A percentile compares a stretch with the other conserved stretches of the same genome.
These are phyloP conservation scores for Rutpela maculata DNA, from an alignment of 2,888 invertebrate species.

Conservation along the genomic window DNA sequence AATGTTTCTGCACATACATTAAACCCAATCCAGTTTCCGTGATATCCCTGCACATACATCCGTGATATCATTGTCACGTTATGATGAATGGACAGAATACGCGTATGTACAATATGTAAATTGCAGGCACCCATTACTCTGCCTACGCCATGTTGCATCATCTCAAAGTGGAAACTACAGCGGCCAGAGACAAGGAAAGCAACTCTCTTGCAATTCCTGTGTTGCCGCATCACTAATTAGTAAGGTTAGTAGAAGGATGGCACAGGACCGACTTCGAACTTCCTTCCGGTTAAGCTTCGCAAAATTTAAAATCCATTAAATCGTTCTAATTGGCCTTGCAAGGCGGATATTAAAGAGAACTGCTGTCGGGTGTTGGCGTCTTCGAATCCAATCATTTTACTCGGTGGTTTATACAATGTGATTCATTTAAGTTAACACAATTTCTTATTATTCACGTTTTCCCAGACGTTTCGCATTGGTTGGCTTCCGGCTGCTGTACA, in stretches of 20 bases:
- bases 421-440: too few species aligned
- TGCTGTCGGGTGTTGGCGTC: too few species aligned
- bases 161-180: slow-evolving; percentile 9
- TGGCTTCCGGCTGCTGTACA: too few species aligned
- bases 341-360: not conserved
- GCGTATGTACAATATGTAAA: slow-evolving; percentile 34
- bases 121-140: slow-evolving; percentile 18
- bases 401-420: too few species aligned
- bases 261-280: not conserved
- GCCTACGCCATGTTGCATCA: slow-evolving; percentile 17
- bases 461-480: too few species aligned
- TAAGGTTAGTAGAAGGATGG: not conserved
- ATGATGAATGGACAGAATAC: slow-evolving; percentile 33
- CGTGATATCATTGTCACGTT: slow-evolving; percentile 33
- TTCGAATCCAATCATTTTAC: too few species aligned
- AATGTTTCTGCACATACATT: slow-evolving; percentile 15
- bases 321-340: not conserved
- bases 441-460: too few species aligned
- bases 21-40: slow-evolving; percentile 15
- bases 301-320: not conserved
- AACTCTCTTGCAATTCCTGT: slow-evolving; percentile 9
- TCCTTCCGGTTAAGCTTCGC: not conserved
- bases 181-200: slow-evolving; percentile 2
- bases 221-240: slow-evolving; percentile 27
- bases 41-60: slow-evolving; percentile 25